Evolutionary conservation across 2,113 vertebrate species (phyloP), one percentile per base, ranked within the genome.

Genomic region (Butorides virescens): DNA sequence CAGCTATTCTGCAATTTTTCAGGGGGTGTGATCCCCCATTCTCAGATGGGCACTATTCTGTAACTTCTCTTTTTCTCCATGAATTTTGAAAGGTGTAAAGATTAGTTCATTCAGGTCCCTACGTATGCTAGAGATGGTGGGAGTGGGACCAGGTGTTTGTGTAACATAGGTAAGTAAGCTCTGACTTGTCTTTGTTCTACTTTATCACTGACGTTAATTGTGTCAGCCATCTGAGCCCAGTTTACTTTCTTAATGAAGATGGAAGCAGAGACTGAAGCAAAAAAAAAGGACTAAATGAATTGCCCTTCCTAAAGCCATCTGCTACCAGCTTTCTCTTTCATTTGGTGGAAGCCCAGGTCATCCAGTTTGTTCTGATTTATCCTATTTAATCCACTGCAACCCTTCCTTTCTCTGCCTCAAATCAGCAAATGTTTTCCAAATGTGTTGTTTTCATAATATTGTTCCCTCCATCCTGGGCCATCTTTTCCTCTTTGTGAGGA

Each of bases 181-280:
- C 47, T 32, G 19, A 13, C 17, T 89, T 3, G 2, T 58, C 50
- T 67, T 95, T 89, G 15, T 92, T 91, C 65, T 68, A 39, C 63
- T 93, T 92, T 75, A 87, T 94, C 87, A 72, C 39, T 61, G 56
- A 78, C 49, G 61, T 78, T 92, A 93, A 95, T 91, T 89, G 30
- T 75, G 58, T 72, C 71, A 89, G 36, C 73, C 53, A 67, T 71
- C 93, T 96, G 93, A 94, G 76, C 66, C 61, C 47, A 52, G 56
- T 61, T 81, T 81, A 56, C 72, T 75, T 89, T 89, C 77, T 65
- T 96, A 95, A 95, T 95, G 87, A 89, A 95, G 65, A 92, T 3
- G 56, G 76, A 97, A 92, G 52, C 21, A 74, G 65, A 90, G 68
- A 50, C 13, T 7, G 34, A 86, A 95, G 36, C 2, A 70, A 65